Conservation (phyloP, 1,140 invertebrate species). For the Musca vetustissima region DNA sequence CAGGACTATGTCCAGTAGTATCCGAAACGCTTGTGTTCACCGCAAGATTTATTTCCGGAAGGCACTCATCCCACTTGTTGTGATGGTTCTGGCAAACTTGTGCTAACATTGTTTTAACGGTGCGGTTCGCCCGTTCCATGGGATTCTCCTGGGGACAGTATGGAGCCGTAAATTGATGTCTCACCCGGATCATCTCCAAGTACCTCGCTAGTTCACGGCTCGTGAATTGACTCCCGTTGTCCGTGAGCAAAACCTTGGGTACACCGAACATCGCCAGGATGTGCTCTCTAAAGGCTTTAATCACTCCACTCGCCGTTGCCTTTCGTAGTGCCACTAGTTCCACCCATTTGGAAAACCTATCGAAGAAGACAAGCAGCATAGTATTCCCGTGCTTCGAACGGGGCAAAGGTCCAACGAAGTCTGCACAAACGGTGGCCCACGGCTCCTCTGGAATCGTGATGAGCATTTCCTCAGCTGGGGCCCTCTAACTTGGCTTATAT, state of each 20-base stretch:
- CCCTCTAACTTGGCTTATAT: neutral
- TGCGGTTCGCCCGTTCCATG: no score
- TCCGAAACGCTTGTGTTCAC: neutral
- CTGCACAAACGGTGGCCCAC: neutral
- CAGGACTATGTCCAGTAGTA: neutral
- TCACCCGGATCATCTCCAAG: no score
- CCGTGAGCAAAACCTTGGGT: neutral
- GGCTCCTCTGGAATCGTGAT: neutral
- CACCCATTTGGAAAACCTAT: conserved; percentile 19
- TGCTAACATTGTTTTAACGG: no score
- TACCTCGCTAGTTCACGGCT: no score
- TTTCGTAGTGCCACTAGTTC: neutral
- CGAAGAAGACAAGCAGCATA: neutral
- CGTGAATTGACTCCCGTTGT: conserved; percentile 2
- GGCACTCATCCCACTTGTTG: neutral
- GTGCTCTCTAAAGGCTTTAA: neutral
- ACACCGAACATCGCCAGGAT: neutral
- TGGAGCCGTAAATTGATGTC: no score
- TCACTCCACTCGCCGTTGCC: neutral
- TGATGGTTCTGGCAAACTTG: neutral
- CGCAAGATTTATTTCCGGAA: neutral
- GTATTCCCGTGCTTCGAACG: conserved; percentile 3
- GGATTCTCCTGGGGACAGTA: no score
- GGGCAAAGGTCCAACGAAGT: conserved; percentile 19
- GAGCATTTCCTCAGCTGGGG: neutral